Percentiles rank a stretch among this genome's conserved stretches.
Conservation (phyloP, 1,140 invertebrate genomes). For the Ylistrum balloti region DNA sequence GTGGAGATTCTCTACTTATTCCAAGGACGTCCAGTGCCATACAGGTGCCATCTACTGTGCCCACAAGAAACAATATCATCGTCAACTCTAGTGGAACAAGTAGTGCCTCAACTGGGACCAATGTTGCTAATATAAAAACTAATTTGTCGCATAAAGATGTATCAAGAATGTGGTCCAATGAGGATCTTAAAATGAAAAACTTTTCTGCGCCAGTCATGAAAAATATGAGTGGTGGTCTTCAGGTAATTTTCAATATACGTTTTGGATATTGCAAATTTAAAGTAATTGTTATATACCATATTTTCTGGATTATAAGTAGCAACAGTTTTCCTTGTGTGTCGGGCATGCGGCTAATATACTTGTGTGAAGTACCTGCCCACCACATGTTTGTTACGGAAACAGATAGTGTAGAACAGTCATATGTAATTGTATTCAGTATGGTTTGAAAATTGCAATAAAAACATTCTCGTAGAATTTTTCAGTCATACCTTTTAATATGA, state of each 20-base stretch:
- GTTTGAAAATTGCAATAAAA: no score
- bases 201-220: constrained; percentile 51
- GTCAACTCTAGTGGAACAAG: constrained; percentile 46
- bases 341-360: no score
- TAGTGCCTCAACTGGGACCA: constrained; percentile 25
- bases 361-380: no score
- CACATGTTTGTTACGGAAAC: no score
- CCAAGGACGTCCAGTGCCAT: not conserved
- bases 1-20: not conserved
- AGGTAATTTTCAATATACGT: constrained; percentile 2
- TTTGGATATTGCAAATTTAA: not conserved
- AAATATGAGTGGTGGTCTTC: constrained; percentile 19
- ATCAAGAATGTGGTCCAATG: constrained; percentile 78
- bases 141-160: constrained; percentile 75
- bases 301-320: no score
- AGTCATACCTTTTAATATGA: no score
- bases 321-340: no score
- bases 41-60: not conserved
- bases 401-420: no score
- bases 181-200: constrained; percentile 72
- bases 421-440: no score
- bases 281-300: not conserved
- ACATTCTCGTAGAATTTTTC: no score
- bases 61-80: constrained; percentile 43
- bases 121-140: constrained; percentile 59